phyloP scores from a whole-genome alignment of 2,113 vertebrate genomes.

The Zosterops pallidus region DNA sequence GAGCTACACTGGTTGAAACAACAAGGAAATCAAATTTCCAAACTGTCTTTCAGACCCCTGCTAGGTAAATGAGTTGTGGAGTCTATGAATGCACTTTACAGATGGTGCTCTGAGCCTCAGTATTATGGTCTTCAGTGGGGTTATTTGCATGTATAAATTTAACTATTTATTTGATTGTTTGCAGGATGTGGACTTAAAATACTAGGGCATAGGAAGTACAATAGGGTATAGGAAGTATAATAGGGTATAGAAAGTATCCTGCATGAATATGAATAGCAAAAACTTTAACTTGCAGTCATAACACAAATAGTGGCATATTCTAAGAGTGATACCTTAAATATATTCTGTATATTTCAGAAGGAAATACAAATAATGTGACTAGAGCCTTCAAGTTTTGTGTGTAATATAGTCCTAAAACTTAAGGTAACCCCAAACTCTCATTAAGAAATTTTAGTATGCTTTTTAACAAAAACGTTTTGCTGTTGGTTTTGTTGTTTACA shows the following conservation, averaged over 20 bases:
- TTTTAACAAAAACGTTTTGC: neutral
- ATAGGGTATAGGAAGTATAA: neutral
- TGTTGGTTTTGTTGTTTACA: neutral
- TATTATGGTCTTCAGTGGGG: neutral
- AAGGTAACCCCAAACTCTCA: neutral
- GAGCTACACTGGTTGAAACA: neutral
- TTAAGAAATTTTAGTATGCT: neutral
- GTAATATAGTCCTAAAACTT: neutral
- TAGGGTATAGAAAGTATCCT: neutral
- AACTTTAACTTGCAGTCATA: neutral
- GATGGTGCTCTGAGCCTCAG: neutral
- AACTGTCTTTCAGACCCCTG: accelerated
- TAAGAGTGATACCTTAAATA: neutral
- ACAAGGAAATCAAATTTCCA: neutral
- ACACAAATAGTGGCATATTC: neutral
- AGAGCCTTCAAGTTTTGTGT: neutral
- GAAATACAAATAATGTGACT: neutral
- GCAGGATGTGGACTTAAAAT: neutral
- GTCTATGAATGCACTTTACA: neutral
- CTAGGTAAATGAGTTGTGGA: neutral
- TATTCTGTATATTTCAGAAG: neutral
- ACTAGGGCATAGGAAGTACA: neutral
- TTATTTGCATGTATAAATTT: neutral
- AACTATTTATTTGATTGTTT: neutral
- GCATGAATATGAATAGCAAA: neutral